phyloP scores from a whole-genome alignment of 35 echinoderm and acorn worm species.

The Apostichopus parvimensis region DNA sequence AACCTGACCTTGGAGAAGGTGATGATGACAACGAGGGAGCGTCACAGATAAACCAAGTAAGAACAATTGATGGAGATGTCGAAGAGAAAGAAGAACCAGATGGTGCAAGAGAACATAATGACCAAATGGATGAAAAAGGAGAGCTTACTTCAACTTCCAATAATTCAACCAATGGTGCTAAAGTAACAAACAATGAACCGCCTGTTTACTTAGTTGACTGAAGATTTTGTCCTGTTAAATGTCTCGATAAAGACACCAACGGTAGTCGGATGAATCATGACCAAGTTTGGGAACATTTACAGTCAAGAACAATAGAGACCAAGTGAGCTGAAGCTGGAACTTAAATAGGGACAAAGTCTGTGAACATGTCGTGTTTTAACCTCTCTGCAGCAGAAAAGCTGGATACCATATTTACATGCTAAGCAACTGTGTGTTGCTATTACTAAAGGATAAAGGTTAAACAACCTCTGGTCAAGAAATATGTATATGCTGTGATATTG shows the following conservation, averaged over 20 bases:
- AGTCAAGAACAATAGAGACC: too few species aligned
- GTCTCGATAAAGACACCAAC: background rate
- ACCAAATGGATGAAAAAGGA: background rate
- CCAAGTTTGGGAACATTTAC: too few species aligned
- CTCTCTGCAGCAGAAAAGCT: background rate
- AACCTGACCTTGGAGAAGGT: background rate
- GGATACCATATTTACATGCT: too few species aligned
- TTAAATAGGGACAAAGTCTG: too few species aligned
- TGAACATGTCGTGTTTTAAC: background rate
- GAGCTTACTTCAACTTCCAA: background rate
- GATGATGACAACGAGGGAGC: background rate
- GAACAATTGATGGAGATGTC: background rate
- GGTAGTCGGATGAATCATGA: background rate
- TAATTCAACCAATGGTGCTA: constrained; percentile 7
- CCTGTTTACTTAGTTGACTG: constrained; percentile 31
- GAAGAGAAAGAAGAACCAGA: background rate
- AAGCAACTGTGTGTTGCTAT: too few species aligned
- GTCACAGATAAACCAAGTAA: background rate
- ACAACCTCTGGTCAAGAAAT: too few species aligned
- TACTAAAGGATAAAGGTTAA: too few species aligned
- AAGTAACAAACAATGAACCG: constrained; percentile 10
- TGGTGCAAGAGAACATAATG: background rate
- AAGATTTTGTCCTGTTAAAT: background rate
- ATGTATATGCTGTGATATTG: too few species aligned
- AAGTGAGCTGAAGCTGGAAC: too few species aligned